Base-by-base conservation (phyloP, 2,113 vertebrate species). In the Climacteris rufus region DNA sequence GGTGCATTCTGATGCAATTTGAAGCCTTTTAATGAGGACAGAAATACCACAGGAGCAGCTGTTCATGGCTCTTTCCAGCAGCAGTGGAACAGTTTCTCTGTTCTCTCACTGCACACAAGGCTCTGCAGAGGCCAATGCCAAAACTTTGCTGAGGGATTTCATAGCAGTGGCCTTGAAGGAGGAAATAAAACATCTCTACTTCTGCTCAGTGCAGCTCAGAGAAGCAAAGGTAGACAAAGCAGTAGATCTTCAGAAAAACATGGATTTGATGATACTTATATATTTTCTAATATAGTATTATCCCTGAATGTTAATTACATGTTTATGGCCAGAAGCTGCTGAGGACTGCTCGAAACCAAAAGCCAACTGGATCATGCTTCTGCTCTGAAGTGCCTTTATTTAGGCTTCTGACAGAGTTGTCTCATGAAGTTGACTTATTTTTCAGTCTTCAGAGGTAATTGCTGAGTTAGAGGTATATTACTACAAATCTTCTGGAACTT, bases 1-100 rank as follows among this genome's bases (percentile, higher is more conserved):
- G 37, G n/a, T 93, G 59, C 59, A 8, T 94, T 95, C 75, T 77
- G 88, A 93, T 93, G 89, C 64, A 90, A 66, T 94, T 56, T 79
- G 56, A 65, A 95, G 69, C 71, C 56, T 57, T 45, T 57, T 94
- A 93, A 83, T 69, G 89, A 89, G 89, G 77, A 83, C 63, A 89
- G 47, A 93, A 87, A 83, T 92, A 87, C 53, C 49, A 64, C 44
- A 59, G 61, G 68, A 89, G 31, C 90, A 96, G 88, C 90, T 94
- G 85, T 77, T 84, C 30, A 0, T 66, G 57, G 60, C 75, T 83
- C 72, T 96, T 76, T 72, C 72, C 45, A 33, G 78, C 37, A 64
- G 80, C 72, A 65, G 54, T 56, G 25, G 71, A 72, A 39, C 75
- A 25, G 44, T 42, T 89, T 37, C 60, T 77, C 82, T 0, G 0